Base-by-base conservation (phyloP, 1,140 invertebrate genomes). In the Lepidurus apus region DNA sequence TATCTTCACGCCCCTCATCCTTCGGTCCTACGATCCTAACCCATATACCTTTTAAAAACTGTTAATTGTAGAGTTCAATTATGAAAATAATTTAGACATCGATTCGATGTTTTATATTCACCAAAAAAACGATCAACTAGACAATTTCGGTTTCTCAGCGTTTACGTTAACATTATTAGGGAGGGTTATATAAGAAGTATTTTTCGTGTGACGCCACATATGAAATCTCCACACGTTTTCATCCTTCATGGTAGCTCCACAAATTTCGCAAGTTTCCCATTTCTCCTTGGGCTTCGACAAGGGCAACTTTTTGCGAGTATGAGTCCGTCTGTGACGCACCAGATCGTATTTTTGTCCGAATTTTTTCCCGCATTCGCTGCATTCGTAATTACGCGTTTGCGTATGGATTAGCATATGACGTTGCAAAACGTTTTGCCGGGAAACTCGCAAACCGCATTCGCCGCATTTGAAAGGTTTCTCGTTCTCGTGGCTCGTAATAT, bases 341-440 rank as follows among this genome's bases (percentile, higher is more conserved):
- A 89, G 81, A 43, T 87, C 81, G 75, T 86, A 83, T 45, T 79
- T 78, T 80, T 88, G 87, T 9, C 86, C 88, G 79, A 92, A 92
- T 42, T 85, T 88, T 81, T 93, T 92, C 1, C 88, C 86, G 82
- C 92, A 93, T 0, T 89, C 82, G 43, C 88, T 84, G 82, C 93
- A 95, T 34, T 24, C 34, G 26, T 74, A 47, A 5, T 74, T 74
- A 11, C 78, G 74, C 9, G 74, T 43, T 47, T 79, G 44, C 42
- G 42, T 34, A 26, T 79, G 78, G 11, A 74, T 79, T 47, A 47
- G 74, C 73, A 79, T 74, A 21, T 79, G 78, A 8, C 78, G 73
- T 43, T 75, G 74, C 73, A 79, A 74, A 7, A 74, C 73, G 24
- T 42, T 74, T 7, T 21, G 73, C 10, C 73, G 65, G 1, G 43